Evolutionary conservation across 2,888 invertebrate genomes (phyloP).

Genomic region (Caprella mutica): DNA sequence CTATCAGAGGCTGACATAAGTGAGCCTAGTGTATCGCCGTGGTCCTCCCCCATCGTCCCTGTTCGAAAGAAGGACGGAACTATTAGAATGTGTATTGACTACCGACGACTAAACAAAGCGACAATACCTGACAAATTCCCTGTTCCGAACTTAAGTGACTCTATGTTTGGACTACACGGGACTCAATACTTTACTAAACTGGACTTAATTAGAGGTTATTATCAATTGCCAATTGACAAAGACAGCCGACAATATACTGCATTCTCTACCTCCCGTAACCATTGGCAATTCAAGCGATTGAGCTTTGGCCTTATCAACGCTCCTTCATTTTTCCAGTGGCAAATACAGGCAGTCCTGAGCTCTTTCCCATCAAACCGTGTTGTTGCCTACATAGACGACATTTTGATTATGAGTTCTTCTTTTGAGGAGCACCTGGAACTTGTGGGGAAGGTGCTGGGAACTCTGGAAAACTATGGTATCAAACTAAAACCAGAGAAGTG

Average conservation of each 20-base stretch:
- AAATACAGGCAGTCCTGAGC: not conserved
- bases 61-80: slow-evolving; percentile 2
- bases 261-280: slow-evolving; percentile 4
- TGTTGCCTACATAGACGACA: not conserved
- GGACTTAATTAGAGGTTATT: not conserved
- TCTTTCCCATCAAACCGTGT: not conserved
- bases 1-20: not conserved
- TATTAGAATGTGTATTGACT: not conserved
- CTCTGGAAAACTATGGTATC: not conserved
- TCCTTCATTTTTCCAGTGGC: not conserved
- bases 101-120: not conserved
- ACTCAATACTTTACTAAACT: not conserved
- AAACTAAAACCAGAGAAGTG: slow-evolving; percentile 1
- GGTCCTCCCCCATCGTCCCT: not conserved
- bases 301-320: slow-evolving; percentile 4
- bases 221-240: not conserved
- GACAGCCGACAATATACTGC: not conserved
- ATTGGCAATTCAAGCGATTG: not conserved
- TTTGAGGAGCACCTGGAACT: not conserved
- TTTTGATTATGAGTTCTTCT: not conserved
- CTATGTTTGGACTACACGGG: not conserved
- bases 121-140: slow-evolving; percentile 4
- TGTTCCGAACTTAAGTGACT: not conserved
- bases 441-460: not conserved
- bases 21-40: not conserved